A percentile compares a stretch with the other conserved stretches of the same genome.
phyloP scores from a whole-genome alignment of 2,113 vertebrate species.

The Amblyopsis rosae region DNA sequence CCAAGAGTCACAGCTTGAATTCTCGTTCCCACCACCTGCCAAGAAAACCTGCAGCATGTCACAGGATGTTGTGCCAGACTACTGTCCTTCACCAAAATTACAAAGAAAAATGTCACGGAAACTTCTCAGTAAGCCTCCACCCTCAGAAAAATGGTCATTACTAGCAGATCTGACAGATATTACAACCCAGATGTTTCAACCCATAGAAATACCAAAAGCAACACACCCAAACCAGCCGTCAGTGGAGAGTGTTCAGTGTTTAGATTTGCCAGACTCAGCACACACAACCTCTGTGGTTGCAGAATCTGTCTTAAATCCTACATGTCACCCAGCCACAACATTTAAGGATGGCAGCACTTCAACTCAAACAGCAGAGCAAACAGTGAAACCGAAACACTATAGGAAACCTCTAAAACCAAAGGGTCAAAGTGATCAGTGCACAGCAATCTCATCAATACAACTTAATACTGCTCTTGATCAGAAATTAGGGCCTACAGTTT shows the following conservation, averaged over 20 bases:
- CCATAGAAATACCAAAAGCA: conserved; percentile 63
- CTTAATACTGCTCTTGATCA: conserved; percentile 10
- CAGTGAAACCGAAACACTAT: conserved; percentile 53
- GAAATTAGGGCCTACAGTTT: neutral
- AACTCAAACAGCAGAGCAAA: conserved; percentile 32
- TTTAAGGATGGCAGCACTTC: conserved; percentile 10
- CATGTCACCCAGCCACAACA: neutral
- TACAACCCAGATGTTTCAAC: conserved; percentile 63
- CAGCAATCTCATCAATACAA: neutral
- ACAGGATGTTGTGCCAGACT: conserved; percentile 69
- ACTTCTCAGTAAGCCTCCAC: conserved; percentile 46
- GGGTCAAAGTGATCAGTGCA: neutral
- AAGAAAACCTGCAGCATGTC: conserved; percentile 78
- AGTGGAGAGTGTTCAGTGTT: conserved; percentile 12
- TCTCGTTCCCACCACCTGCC: conserved; percentile 75
- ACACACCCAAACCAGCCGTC: conserved; percentile 40
- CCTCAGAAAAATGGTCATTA: conserved; percentile 68
- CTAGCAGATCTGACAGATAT: conserved; percentile 66
- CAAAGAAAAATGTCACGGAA: conserved; percentile 80
- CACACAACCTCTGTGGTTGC: conserved; percentile 14
- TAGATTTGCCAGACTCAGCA: conserved; percentile 17
- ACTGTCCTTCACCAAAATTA: conserved; percentile 74
- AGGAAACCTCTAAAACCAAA: conserved; percentile 59
- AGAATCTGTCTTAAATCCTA: conserved; percentile 9
- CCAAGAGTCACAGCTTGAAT: conserved; percentile 62